Base-by-base conservation (phyloP, 2,797 vertebrate genomes). In the Craterocephalus amniculus region DNA sequence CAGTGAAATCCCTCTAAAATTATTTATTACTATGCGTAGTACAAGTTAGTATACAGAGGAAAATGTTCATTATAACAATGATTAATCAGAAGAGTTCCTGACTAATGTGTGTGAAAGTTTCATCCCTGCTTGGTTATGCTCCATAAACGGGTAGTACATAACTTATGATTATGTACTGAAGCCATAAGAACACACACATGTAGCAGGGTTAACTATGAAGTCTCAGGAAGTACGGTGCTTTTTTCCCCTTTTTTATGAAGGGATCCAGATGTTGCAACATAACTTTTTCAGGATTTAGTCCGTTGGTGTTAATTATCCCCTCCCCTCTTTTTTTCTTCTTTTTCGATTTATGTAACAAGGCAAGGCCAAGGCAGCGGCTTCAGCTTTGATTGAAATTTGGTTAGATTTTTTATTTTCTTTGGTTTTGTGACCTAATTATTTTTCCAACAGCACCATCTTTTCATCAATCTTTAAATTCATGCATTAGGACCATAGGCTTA, bases 401-500 rank as follows among this genome's bases (percentile, higher is more conserved):
- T 13, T 64, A 14, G 7, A 3, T 16, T 70, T 6, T 36, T 63
- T 64, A 18, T 70, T 6, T 36, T 63, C 59, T 35, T 13, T 35
- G 45, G 14, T 59, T 59, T 34, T 20, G 18, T 64, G 29, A 65
- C 14, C 4, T 22, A 58, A n/a, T 38, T 43, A 18, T n/a, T 20
- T 9, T 31, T 45, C 40, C 54, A 56, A 31, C 1, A 73, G 69
- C 70, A 58, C 49, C 72, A 71, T 79, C 72, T 61, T 70, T 61
- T 52, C 4, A 52, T 3, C 10, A 6, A 20, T 48, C 1, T 38
- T 48, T 10, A 29, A 20, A 6, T 45, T 45, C 18, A 45, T n/a
- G 40, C 40, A 45, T 45, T 20, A 20, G 18, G 40, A 45, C 40
- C 6, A 3, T 8, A 48, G 20, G 8, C 20, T 48, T 7, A 2